A percentile compares a stretch with the other conserved stretches of the same genome.
phyloP scores from a whole-genome alignment of 2,888 invertebrate genomes.

The Cerastis rubricosa region DNA sequence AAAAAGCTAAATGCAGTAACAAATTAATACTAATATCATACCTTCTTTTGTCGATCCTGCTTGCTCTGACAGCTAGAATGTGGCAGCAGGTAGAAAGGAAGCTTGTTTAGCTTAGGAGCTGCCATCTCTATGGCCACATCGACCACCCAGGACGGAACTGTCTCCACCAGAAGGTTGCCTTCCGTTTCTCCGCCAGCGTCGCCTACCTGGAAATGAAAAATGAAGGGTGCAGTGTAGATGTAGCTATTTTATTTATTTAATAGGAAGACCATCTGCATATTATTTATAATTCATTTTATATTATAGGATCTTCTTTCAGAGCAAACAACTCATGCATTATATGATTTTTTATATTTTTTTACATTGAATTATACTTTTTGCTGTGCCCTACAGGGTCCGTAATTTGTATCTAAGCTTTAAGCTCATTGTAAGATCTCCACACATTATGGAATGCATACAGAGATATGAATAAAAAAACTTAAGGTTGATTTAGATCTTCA shows the following conservation, averaged over 20 bases:
- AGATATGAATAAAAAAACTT: too few relatives aligned
- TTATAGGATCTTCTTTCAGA: not conserved
- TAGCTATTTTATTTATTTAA: not conserved
- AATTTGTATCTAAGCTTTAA: too few relatives aligned
- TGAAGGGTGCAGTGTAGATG: not conserved
- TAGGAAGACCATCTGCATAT: not conserved
- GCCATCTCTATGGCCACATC: conserved; percentile 98
- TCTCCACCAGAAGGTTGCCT: conserved; percentile 97
- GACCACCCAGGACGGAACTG: conserved; percentile 98
- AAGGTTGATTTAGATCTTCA: too few relatives aligned
- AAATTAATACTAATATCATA: conserved; percentile 73
- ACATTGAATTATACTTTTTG: too few relatives aligned
- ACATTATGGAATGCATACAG: too few relatives aligned
- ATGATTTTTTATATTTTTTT: not conserved
- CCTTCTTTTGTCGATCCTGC: conserved; percentile 95
- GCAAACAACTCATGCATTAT: not conserved
- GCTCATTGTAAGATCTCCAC: too few relatives aligned
- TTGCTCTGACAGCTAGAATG: conserved; percentile 94
- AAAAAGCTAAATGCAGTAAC: not conserved
- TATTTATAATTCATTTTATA: not conserved
- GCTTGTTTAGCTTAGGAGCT: conserved; percentile 98
- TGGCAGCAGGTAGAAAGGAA: conserved; percentile 99
- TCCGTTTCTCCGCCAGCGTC: conserved; percentile 99
- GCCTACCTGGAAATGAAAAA: conserved; percentile 91
- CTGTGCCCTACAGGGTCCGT: too few relatives aligned